phyloP scores from a whole-genome alignment of 2,888 invertebrate genomes.

The Epirrita christyi region DNA sequence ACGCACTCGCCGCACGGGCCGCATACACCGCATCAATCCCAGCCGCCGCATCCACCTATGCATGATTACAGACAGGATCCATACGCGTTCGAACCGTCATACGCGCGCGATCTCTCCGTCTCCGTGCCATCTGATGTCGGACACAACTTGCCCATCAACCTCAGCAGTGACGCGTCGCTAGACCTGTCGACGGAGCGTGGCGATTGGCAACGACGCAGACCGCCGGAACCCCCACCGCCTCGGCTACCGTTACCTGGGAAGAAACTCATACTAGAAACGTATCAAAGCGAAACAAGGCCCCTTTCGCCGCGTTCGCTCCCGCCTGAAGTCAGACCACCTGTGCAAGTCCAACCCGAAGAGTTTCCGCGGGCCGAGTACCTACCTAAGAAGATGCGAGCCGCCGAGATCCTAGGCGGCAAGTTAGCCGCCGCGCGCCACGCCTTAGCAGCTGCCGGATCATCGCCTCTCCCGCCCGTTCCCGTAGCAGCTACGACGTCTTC shows the following conservation, averaged over 20 bases:
- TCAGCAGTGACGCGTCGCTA: constrained; percentile 77
- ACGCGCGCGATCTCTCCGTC: constrained; percentile 65
- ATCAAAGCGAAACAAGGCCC: constrained; percentile 74
- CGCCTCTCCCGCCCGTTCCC: constrained; percentile 44
- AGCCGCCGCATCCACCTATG: constrained; percentile 46
- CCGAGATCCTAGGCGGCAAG: constrained; percentile 78
- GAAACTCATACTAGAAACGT: constrained; percentile 79
- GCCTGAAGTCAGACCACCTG: constrained; percentile 41
- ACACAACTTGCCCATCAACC: constrained; percentile 78
- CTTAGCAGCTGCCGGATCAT: constrained; percentile 48
- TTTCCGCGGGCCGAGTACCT: constrained; percentile 72
- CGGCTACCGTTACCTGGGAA: constrained; percentile 77
- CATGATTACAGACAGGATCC: constrained; percentile 71
- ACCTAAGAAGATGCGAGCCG: constrained; percentile 82
- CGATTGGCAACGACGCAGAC: constrained; percentile 71
- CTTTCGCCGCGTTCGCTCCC: constrained; percentile 55
- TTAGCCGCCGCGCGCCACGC: constrained; percentile 60
- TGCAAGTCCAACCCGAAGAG: constrained; percentile 47
- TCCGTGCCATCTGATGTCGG: constrained; percentile 59
- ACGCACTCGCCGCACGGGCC: constrained; percentile 41
- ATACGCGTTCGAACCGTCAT: constrained; percentile 61
- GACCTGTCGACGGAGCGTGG: constrained; percentile 73
- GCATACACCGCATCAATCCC: constrained; percentile 44
- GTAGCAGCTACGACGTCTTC: constrained; percentile 45
- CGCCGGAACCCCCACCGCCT: constrained; percentile 65